phyloP scores from a whole-genome alignment of 2,797 vertebrate genomes.

The Clarias fuscus region DNA sequence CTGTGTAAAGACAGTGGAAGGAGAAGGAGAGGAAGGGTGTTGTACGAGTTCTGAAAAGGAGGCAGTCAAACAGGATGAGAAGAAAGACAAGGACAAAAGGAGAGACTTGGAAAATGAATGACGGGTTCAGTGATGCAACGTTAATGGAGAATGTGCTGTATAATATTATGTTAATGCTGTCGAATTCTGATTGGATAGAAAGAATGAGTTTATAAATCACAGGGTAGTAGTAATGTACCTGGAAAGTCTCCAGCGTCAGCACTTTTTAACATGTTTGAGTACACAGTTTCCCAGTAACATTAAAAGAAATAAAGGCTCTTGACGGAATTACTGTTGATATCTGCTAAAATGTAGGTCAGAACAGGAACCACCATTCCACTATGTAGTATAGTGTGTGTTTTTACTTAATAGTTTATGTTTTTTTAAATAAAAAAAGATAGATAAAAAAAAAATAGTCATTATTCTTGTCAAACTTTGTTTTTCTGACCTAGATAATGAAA shows the following conservation, averaged over 20 bases:
- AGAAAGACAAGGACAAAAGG: background rate
- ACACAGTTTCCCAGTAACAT: background rate
- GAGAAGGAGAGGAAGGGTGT: conserved; percentile 46
- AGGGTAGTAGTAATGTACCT: background rate
- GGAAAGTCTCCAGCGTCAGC: background rate
- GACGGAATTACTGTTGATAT: background rate
- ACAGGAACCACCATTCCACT: background rate
- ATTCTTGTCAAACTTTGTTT: no score
- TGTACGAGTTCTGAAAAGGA: conserved; percentile 41
- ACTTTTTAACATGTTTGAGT: background rate
- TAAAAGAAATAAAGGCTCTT: background rate
- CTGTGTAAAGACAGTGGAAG: background rate
- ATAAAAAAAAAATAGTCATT: no score
- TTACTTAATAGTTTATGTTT: no score
- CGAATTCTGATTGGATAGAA: background rate
- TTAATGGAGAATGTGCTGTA: background rate
- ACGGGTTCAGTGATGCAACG: background rate
- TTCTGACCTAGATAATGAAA: no score
- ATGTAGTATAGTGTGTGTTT: no score
- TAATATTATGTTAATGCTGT: no score
- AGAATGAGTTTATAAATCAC: background rate
- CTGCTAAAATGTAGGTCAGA: background rate
- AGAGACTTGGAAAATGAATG: background rate
- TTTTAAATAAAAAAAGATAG: no score
- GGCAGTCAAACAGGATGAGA: background rate